Base-by-base conservation (phyloP, 2,113 vertebrate species). In the Ploceus nigricollis region DNA sequence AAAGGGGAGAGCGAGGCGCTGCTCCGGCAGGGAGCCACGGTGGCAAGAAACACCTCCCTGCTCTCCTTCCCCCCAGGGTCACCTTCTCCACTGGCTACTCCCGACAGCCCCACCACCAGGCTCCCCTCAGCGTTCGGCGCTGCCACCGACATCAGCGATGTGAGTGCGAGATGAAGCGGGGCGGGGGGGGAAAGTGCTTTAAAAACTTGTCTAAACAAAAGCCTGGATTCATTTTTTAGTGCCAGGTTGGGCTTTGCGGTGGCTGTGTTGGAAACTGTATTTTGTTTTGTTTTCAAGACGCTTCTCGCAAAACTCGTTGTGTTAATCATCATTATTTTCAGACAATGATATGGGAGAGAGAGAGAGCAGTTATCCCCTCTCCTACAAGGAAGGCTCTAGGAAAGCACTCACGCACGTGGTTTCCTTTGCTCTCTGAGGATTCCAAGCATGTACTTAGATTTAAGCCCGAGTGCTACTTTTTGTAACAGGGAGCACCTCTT, bases 121-220 rank as follows among this genome's bases (percentile, higher is more conserved):
- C 23, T 82, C 47, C 33, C n/a, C 11, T 28, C 31, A 1, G 39
- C 5, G 1, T 28, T 4, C 2, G 2, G n/a, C 0, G 0, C 56
- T 37, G n/a, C 37, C 45, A 4, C 7, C 2, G 11, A 10, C 63
- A 61, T 10, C 54, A 33, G 33, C 2, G 2, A 15, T 4, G 14
- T 8, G 18, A 39, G 28, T 1, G 9, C 23, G 6, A 60, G 27
- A 50, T 4, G 10, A 42, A 78, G 57, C 3, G 0, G 16, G 10
- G 16, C 5, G 7, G 7, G 6, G 5, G 6, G 7, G 33, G 18
- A 6, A 0, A 76, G 22, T 4, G 12, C 33, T 82, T 47, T 10
- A 24, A 84, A 45, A 60, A 18, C 13, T 30, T 28, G 60, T 45
- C 35, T n/a, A 60, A 78, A 66, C 27, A 51, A 60, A 85, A 44